Conservation (phyloP, 2,888 invertebrate genomes). For the Chalcosyrphus nemorum region DNA sequence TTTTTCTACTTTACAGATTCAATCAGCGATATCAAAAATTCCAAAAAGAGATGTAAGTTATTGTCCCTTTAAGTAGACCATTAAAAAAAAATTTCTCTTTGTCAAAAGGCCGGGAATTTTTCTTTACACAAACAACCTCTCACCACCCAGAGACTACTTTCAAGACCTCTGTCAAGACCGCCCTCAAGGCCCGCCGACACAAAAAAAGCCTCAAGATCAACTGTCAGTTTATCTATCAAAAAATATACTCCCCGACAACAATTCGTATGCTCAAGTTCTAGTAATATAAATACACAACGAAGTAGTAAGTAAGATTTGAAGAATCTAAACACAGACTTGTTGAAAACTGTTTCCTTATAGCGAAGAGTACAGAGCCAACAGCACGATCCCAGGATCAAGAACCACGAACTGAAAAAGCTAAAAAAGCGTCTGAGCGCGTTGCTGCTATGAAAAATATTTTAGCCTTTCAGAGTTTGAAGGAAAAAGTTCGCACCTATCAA, state of each 20-base stretch:
- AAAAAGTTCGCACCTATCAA: constrained; percentile 33
- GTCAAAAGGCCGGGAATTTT: neutral
- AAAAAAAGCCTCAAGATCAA: constrained; percentile 16
- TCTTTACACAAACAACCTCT: neutral
- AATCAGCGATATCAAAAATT: constrained; percentile 48
- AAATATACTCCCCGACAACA: neutral
- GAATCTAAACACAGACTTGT: too few relatives aligned
- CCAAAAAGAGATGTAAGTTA: constrained; percentile 22
- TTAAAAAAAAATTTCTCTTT: neutral
- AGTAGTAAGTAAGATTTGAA: neutral
- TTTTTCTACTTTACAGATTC: neutral
- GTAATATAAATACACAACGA: neutral
- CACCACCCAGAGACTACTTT: neutral
- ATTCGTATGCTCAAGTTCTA: constrained; percentile 7
- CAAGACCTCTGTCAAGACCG: neutral
- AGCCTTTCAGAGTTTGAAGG: constrained; percentile 12
- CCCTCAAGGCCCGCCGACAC: neutral
- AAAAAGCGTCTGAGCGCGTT: constrained; percentile 9
- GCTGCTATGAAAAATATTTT: constrained; percentile 21
- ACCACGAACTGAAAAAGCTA: neutral
- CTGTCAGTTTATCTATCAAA: neutral
- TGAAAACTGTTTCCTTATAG: too few relatives aligned
- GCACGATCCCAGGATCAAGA: neutral
- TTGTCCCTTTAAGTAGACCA: too few relatives aligned
- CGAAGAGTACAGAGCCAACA: constrained; percentile 13